Evolutionary conservation across 1,140 invertebrate genomes (phyloP), one percentile per base, ranked within the genome.

Genomic region (Brachionus asplanchnoidis): DNA sequence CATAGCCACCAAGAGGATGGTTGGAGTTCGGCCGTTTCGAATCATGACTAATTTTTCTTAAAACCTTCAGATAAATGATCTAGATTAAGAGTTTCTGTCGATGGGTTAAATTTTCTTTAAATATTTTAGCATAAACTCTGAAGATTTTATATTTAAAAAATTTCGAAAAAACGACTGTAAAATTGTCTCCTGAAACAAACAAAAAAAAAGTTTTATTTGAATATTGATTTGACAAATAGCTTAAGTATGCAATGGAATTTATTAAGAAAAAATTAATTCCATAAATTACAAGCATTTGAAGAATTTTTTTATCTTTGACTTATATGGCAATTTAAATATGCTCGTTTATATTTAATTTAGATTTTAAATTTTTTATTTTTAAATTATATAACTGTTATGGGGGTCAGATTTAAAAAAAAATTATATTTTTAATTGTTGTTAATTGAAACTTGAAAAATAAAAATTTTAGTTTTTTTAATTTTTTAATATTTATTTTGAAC

Each of bases 1-100:
- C 12, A 77, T 28, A 50, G 44, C 73, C 11, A 50, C n/a, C 26
- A 77, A 50, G 17, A 77, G 17, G 12, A 77, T 46, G 9, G 73
- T 77, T 26, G 73, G 73, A 50, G 73, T 77, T 77, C 73, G 17
- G 14, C 73, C 73, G 44, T 77, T 77, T 50, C 73, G 42, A 20
- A 77, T 77, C 73, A 77, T 77, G 66, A 3, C 26, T 46, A 36
- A 36, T 46, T 46, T 46, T 0, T 11, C 11, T 32, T 56, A 68
- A 36, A 12, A 5, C 20, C 23, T 56, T 14, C n/a, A 60, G 7
- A 20, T 60, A 7, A 60, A 5, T 60, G 17, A 23, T 20, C 17
- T 8, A 20, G 7, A 60, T 20, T 7, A 7, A 36, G 32, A 36
- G 32, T 36, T 36, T 36, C 1, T 36, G 32, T 36, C 6, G 32